Evolutionary conservation across 2,113 vertebrate species (phyloP).

Genomic region (Pygoscelis antarcticus): DNA sequence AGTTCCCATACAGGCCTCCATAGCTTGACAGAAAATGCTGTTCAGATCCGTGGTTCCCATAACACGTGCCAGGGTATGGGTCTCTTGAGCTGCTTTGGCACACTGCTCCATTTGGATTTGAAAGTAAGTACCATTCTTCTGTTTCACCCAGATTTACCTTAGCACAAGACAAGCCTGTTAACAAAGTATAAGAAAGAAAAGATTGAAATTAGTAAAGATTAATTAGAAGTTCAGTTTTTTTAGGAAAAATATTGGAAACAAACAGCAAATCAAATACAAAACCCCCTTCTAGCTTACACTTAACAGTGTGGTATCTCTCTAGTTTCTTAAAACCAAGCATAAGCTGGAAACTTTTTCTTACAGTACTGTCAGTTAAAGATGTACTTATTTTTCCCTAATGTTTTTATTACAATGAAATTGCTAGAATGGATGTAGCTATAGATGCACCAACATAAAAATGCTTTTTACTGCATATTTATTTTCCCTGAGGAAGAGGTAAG

Average conservation of each 20-base stretch:
- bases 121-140: not conserved
- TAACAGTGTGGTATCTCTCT: not conserved
- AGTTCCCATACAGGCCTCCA: not conserved
- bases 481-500: not conserved
- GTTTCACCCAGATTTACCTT: not conserved
- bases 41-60: not conserved
- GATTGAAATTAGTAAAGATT: not conserved
- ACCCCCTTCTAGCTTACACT: not conserved
- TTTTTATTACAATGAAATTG: not conserved
- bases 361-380: not conserved
- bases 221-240: not conserved
- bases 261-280: not conserved
- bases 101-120: not conserved
- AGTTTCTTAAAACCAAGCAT: not conserved
- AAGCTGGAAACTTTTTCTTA: not conserved
- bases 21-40: not conserved
- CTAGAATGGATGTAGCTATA: not conserved
- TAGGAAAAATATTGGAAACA: not conserved
- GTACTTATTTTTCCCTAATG: not conserved
- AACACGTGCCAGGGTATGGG: not conserved
- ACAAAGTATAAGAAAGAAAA: not conserved
- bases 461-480: not conserved
- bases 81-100: not conserved
- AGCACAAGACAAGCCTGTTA: not conserved
- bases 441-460: not conserved